phyloP scores from a whole-genome alignment of 2,797 vertebrate species.

The Anguilla marmorata region DNA sequence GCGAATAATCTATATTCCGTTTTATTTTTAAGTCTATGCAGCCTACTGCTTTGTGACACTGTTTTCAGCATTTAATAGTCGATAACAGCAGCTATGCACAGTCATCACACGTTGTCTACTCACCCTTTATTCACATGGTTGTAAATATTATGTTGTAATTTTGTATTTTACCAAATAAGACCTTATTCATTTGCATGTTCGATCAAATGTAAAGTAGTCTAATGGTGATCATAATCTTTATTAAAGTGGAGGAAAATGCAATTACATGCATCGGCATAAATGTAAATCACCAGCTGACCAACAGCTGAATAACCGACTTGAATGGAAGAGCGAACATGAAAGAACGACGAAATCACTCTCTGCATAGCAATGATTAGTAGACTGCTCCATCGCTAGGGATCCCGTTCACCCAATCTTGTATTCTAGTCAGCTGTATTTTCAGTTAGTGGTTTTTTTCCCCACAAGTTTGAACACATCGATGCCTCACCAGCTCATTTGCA shows the following conservation, averaged over 20 bases:
- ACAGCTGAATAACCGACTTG: slow-evolving; percentile 17
- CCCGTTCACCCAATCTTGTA: slow-evolving; percentile 9
- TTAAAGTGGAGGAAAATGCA: background rate
- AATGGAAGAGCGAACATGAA: slow-evolving; percentile 16
- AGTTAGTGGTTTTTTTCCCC: slow-evolving; percentile 10
- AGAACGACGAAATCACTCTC: slow-evolving; percentile 1
- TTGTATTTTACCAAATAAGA: background rate
- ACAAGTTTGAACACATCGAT: slow-evolving; percentile 10
- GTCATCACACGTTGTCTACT: background rate
- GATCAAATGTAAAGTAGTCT: background rate
- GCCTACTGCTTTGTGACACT: background rate
- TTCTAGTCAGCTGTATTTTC: slow-evolving; percentile 18
- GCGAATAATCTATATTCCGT: background rate
- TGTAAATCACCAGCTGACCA: slow-evolving; percentile 19
- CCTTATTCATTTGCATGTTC: background rate
- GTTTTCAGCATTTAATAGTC: background rate
- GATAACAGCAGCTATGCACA: background rate
- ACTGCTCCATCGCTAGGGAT: background rate
- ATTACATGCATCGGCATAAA: background rate
- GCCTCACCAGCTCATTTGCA: background rate
- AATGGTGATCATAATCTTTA: background rate
- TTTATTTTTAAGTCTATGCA: background rate
- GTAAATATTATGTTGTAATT: background rate
- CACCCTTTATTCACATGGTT: background rate
- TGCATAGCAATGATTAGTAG: slow-evolving; percentile 19